Evolutionary conservation across 2,888 invertebrate genomes (phyloP).

Genomic region (Oxyteleia sp.): DNA sequence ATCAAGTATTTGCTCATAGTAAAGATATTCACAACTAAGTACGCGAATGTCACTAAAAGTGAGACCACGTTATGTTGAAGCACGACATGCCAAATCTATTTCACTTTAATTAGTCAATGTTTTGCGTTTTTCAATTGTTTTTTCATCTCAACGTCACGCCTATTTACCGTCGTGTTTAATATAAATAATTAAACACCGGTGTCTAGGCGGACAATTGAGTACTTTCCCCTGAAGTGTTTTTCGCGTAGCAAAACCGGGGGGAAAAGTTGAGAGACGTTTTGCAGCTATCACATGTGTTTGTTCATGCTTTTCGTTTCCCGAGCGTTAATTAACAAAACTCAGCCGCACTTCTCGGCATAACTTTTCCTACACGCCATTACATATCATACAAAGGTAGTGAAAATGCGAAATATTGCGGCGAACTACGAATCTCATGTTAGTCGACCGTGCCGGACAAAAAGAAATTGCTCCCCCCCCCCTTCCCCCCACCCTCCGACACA

Average conservation of each 20-base stretch:
- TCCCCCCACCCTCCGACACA: no score
- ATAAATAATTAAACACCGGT: slow-evolving; percentile 8
- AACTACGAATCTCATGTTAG: slow-evolving; percentile 40
- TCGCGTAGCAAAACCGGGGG: not conserved
- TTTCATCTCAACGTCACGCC: no score
- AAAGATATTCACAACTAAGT: no score
- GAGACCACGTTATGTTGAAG: no score
- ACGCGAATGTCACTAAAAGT: no score
- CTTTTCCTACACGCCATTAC: slow-evolving; percentile 36
- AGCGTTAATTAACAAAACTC: slow-evolving; percentile 50
- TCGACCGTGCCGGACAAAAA: no score
- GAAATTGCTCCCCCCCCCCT: no score
- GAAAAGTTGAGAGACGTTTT: slow-evolving; percentile 17
- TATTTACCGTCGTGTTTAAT: not conserved
- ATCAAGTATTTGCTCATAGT: no score
- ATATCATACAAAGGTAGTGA: slow-evolving; percentile 23
- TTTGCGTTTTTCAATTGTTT: no score
- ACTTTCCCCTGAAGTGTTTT: slow-evolving; percentile 16
- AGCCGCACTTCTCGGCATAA: slow-evolving; percentile 35
- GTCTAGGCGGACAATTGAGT: slow-evolving; percentile 8
- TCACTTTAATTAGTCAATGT: no score
- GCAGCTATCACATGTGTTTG: slow-evolving; percentile 20
- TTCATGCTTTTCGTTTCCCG: slow-evolving; percentile 33
- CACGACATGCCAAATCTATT: no score
- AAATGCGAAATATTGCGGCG: slow-evolving; percentile 13